Percentiles rank a stretch among this genome's conserved stretches.
Evolutionary conservation across 2,888 invertebrate species (phyloP).

Genomic region (Vandiemenella viatica): DNA sequence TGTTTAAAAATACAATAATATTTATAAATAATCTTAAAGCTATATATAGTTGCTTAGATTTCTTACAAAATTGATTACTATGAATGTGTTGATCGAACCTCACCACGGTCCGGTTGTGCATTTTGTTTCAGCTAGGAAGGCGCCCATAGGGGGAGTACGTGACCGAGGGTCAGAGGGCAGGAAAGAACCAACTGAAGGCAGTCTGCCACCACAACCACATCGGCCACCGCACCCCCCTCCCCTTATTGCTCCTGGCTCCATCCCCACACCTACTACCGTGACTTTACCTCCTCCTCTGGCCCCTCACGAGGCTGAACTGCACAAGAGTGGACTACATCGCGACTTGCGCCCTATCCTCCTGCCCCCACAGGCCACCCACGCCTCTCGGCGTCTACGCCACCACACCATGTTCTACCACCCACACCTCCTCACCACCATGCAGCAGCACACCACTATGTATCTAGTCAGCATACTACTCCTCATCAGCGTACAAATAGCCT

Average conservation of each 20-base stretch:
- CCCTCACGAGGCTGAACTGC: slow-evolving; percentile 5
- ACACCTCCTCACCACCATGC: slow-evolving; percentile 20
- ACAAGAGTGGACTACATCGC: neutral
- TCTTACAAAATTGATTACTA: too few relatives aligned
- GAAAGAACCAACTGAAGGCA: neutral
- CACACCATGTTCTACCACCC: slow-evolving; percentile 19
- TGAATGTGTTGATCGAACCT: slow-evolving; percentile 4
- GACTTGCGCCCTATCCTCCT: neutral
- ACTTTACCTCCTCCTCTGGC: slow-evolving; percentile 20
- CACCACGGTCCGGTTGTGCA: slow-evolving; percentile 7
- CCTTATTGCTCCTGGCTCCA: slow-evolving; percentile 18
- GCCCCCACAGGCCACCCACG: slow-evolving; percentile 1
- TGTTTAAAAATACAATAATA: too few relatives aligned
- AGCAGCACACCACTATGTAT: slow-evolving; percentile 18
- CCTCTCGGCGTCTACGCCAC: slow-evolving; percentile 3
- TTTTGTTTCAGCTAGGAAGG: slow-evolving; percentile 45
- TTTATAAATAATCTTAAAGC: too few relatives aligned
- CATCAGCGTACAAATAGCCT: slow-evolving; percentile 18
- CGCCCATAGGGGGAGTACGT: slow-evolving; percentile 35
- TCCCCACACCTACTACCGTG: slow-evolving; percentile 24
- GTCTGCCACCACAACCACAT: slow-evolving; percentile 6
- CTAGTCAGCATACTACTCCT: slow-evolving; percentile 21
- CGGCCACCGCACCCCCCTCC: slow-evolving; percentile 12
- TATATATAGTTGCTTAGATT: too few relatives aligned
- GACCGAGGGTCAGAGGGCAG: slow-evolving; percentile 9